Base-by-base conservation (phyloP, 2,113 vertebrate species). In the Chascanopsetta lugubris region DNA sequence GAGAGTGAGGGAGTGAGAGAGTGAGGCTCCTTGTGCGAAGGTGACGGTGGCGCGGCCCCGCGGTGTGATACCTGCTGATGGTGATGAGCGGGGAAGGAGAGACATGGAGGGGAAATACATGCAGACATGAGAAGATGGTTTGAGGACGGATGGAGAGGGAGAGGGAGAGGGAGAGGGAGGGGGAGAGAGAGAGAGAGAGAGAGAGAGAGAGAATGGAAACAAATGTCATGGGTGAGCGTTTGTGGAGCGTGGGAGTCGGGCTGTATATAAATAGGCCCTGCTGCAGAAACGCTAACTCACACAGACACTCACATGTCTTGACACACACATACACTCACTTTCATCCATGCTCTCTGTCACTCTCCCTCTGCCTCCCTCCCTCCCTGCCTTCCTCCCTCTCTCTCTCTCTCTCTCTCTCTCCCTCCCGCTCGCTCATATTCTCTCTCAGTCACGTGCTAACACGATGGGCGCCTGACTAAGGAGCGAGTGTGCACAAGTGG, bases 261-360 rank as follows among this genome's bases (percentile, higher is more conserved):
- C 30, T 66, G 67, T 69, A 68, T 43, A 68, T 43, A 78, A 82
- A 80, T 72, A 84, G 74, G 50, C 60, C 77, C 59, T 20, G 10
- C 18, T 55, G 24, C 49, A 67, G 13, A 61, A 75, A 74, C 27
- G 8, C 57, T 61, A 85, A 83, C 66, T 69, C 71, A 4, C 56
- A 21, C 42, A 74, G 72, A 76, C 73, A 67, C 57, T 72, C 49
- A 75, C 72, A 87, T 78, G 79, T 75, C 51, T 67, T 45, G 55
- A 73, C 57, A 72, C 53, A 80, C 68, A 80, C 46, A 72, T 2
- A 29, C 13, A 45, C 57, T 71, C 81, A 21, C 48, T 61, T 57
- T 68, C 24, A 65, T 69, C 50, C 56, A 45, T 15, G 50, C 53
- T 61, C 48, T 25, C 67, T 72, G 47, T 67, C 73, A 26, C 53